Evolutionary conservation across 1,140 invertebrate genomes (phyloP).

Genomic region (Oncopeltus fasciatus): DNA sequence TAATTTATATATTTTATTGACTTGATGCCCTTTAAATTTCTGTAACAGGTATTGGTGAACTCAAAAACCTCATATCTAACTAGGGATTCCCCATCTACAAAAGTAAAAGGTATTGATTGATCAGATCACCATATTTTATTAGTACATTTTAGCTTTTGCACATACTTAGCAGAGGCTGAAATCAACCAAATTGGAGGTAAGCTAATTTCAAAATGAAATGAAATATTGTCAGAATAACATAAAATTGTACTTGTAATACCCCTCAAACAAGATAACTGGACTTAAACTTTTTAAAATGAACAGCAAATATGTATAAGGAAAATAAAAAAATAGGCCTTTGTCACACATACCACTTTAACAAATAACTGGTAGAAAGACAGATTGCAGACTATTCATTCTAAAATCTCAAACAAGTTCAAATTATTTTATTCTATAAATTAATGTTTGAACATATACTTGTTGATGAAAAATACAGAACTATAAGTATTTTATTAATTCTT

Average conservation of each 20-base stretch:
- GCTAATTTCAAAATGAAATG: not conserved
- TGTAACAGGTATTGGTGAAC: no score
- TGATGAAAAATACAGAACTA: constrained; percentile 7
- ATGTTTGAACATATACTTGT: not conserved
- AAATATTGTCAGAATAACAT: constrained; percentile 2
- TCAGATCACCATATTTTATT: not conserved
- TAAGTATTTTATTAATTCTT: constrained; percentile 11
- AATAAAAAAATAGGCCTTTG: constrained; percentile 11
- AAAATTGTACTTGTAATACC: not conserved
- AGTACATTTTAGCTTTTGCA: not conserved
- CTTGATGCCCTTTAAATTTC: not conserved
- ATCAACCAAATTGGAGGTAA: not conserved
- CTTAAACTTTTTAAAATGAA: not conserved
- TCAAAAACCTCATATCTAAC: no score
- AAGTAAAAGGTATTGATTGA: not conserved
- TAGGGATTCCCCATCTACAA: no score
- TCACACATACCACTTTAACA: not conserved
- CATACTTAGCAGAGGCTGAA: not conserved
- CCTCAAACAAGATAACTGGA: not conserved
- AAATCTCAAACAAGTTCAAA: not conserved
- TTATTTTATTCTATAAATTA: not conserved
- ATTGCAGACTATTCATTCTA: constrained; percentile 4
- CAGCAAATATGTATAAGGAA: not conserved
- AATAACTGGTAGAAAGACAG: constrained; percentile 13
- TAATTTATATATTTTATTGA: no score